Percentiles rank a stretch among this genome's conserved stretches.
Conservation (phyloP, 2,113 vertebrate species). For the Plotosus lineatus region DNA sequence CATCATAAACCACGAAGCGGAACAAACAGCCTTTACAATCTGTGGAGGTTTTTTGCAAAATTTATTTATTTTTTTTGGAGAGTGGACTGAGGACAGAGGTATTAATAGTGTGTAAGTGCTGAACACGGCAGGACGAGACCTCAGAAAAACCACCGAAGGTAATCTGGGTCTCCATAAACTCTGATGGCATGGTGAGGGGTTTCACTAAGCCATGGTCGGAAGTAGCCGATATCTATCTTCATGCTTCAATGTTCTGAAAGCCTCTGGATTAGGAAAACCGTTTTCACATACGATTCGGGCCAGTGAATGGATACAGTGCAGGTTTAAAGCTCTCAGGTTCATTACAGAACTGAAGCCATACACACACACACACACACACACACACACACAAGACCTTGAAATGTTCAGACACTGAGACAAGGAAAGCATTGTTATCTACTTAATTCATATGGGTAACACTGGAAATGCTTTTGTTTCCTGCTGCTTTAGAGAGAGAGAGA, state of each 20-base stretch:
- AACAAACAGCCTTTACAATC: conserved; percentile 18
- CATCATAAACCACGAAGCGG: conserved; percentile 32
- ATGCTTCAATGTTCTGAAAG: conserved; percentile 25
- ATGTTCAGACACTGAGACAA: background rate
- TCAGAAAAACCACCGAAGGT: conserved; percentile 12
- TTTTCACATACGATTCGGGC: conserved; percentile 28
- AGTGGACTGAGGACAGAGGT: conserved; percentile 14
- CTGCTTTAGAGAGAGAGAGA: background rate
- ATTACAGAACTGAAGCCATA: background rate
- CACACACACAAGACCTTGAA: background rate
- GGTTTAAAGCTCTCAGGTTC: background rate
- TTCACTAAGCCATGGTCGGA: conserved; percentile 31
- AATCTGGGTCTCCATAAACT: conserved; percentile 6
- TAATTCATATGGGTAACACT: background rate
- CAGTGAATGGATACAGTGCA: conserved; percentile 6
- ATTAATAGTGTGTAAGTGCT: conserved; percentile 35
- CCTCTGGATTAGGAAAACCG: conserved; percentile 6
- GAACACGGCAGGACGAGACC: conserved; percentile 36
- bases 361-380: background rate
- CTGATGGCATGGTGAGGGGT: conserved; percentile 17
- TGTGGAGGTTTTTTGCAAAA: conserved; percentile 6
- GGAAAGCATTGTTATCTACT: background rate
- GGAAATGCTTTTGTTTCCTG: background rate
- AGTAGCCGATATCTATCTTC: conserved; percentile 46
- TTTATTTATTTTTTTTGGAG: no score